A percentile compares a stretch with the other conserved stretches of the same genome.
Evolutionary conservation across 64 coral and sea anemone genomes (phyloP).

Genomic region (Pocillopora verrucosa): DNA sequence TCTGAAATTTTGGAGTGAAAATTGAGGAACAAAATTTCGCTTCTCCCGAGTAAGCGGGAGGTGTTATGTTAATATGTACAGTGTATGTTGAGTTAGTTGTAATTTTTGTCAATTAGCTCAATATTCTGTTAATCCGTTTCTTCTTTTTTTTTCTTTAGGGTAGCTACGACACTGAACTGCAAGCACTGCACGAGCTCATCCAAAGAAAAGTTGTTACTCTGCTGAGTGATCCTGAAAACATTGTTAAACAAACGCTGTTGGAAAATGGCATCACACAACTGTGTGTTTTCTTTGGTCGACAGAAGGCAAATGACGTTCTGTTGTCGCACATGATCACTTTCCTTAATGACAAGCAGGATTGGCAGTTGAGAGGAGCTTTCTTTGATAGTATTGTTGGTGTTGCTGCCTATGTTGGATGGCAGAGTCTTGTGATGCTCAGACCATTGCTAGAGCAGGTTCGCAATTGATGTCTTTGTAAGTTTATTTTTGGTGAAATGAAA

Average conservation of each 20-base stretch:
- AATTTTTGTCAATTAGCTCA: not conserved
- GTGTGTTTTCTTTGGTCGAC: constrained; percentile 97
- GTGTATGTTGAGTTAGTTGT: not conserved
- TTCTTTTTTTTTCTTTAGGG: constrained; percentile 22
- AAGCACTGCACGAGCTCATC: constrained; percentile 73
- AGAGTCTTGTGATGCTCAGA: constrained; percentile 92
- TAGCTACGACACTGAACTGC: constrained; percentile 71
- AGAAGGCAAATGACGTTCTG: constrained; percentile 94
- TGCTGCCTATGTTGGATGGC: constrained; percentile 96
- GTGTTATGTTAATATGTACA: not conserved
- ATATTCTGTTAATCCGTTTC: not conserved
- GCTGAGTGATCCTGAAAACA: constrained; percentile 91
- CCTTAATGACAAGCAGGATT: constrained; percentile 95
- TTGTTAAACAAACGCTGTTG: constrained; percentile 92
- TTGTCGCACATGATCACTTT: constrained; percentile 98
- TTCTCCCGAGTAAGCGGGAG: no score
- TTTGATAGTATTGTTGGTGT: constrained; percentile 99
- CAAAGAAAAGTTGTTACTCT: constrained; percentile 79
- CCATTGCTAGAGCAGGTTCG: constrained; percentile 88
- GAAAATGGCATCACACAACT: constrained; percentile 96
- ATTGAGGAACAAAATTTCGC: no score
- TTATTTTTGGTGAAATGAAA: not conserved
- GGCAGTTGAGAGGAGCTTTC: constrained; percentile 89
- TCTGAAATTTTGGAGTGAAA: no score
- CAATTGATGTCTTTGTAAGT: not conserved